phyloP scores from a whole-genome alignment of 2,113 vertebrate genomes.

The Thamnophis sirtalis region DNA sequence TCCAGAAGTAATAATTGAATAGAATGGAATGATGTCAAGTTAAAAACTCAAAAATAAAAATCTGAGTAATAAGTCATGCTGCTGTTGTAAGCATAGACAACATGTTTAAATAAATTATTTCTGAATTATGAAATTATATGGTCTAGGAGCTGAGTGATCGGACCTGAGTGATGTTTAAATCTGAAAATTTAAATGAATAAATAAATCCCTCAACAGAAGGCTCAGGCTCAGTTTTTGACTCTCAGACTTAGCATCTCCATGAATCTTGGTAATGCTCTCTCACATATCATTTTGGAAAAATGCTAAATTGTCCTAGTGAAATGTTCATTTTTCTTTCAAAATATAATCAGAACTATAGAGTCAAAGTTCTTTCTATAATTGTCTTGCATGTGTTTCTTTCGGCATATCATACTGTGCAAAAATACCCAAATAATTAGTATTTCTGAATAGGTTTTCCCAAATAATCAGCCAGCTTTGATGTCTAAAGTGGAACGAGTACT shows the following conservation, averaged over 20 bases:
- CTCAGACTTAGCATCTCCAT: background rate
- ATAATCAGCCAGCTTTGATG: background rate
- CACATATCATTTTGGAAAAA: background rate
- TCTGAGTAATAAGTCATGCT: background rate
- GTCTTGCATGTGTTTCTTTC: background rate
- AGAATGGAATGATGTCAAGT: background rate
- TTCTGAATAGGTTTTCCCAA: background rate
- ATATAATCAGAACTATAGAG: background rate
- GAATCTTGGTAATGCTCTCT: background rate
- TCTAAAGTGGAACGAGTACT: background rate
- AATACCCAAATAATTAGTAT: background rate
- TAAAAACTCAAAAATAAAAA: background rate
- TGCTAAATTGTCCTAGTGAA: background rate
- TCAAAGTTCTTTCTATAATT: background rate
- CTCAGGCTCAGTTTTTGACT: background rate
- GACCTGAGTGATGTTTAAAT: background rate
- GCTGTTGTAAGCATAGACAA: background rate
- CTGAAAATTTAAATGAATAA: background rate
- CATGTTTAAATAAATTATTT: background rate
- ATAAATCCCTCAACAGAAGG: background rate
- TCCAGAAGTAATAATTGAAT: background rate
- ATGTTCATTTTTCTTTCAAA: background rate
- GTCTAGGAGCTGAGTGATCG: background rate
- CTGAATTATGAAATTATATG: background rate
- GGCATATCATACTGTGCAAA: background rate